Evolutionary conservation across 2,113 vertebrate species (phyloP), one percentile per base, ranked within the genome.

Genomic region (Colistium nudipinnis): DNA sequence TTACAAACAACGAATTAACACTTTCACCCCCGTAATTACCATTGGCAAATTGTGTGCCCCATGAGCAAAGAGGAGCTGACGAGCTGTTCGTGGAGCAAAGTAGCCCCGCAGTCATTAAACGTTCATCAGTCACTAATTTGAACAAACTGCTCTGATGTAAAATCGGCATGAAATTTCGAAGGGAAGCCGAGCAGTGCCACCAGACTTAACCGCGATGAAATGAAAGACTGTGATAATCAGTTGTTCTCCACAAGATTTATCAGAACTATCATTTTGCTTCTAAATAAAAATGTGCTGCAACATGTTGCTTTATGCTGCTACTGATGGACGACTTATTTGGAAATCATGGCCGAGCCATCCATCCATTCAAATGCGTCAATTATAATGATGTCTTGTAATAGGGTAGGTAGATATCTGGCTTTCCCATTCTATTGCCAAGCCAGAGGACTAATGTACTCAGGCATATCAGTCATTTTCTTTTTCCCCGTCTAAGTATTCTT

Each of bases 101-200:
- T 65, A 49, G 56, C 64, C 31, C 36, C 51, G 54, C 62, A 75
- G 70, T 67, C 33, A 82, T 82, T 87, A 86, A 75, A 81, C 81
- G 68, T 81, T 84, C 70, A 87, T 86, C 75, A 83, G 65, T 24
- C 13, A n/a, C 74, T 90, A 76, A 88, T 88, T 74, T 79, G 56
- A 79, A 74, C 53, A 69, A 68, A 66, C 39, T 39, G 28, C 53
- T 52, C 30, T 28, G 61, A 49, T 36, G 47, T 51, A 22, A 54
- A 76, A 77, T 27, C 19, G 19, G 44, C 49, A 61, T 7, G 9
- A 54, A 56, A 20, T 56, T 41, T 55, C 9, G 31, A 2, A 8
- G 3, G 10, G 61, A 19, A 31, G 10, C 36, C 19, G 19, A 10
- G 35, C 4, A 30, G 1, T 4, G 36, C 3, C 2, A 20, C 11